These are phyloP conservation scores for Sycophila sp. DNA, from an alignment of 1,140 invertebrate species.

Conservation along the genomic window DNA sequence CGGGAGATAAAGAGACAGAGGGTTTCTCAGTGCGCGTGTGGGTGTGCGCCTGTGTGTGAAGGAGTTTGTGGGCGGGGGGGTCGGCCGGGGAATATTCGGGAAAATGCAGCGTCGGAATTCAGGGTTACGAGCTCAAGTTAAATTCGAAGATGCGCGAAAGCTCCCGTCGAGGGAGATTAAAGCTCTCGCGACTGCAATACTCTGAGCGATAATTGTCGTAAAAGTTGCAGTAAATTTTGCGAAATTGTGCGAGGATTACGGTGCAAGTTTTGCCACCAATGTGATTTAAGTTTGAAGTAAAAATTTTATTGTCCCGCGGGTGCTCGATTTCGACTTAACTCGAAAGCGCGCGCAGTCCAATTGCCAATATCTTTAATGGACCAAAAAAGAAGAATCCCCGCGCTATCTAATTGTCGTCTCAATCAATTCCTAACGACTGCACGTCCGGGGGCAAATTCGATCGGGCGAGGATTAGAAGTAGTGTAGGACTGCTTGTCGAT, in stretches of 20 bases:
- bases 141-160: constrained; percentile 17
- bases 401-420: too few relatives aligned
- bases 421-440: too few relatives aligned
- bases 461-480: too few relatives aligned
- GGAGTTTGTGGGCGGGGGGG: not conserved
- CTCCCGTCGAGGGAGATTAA: constrained; percentile 16
- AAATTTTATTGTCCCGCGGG: not conserved
- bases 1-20: not conserved
- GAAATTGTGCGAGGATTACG: constrained; percentile 4
- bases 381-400: too few relatives aligned
- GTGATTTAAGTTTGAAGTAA: not conserved
- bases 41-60: not conserved
- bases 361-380: too few relatives aligned
- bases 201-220: constrained; percentile 9
- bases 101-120: constrained; percentile 10
- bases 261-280: not conserved
- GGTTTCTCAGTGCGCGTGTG: not conserved
- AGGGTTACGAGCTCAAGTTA: constrained; percentile 20
- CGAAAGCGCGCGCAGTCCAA: too few relatives aligned
- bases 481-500: too few relatives aligned
- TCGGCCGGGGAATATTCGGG: constrained; percentile 3
- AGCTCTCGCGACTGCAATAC: constrained; percentile 8
- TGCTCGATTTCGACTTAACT: too few relatives aligned
- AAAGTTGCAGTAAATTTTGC: constrained; percentile 18
- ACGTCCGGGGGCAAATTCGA: too few relatives aligned